Conservation (phyloP, 2,888 invertebrate genomes). For the Allygus modestus region DNA sequence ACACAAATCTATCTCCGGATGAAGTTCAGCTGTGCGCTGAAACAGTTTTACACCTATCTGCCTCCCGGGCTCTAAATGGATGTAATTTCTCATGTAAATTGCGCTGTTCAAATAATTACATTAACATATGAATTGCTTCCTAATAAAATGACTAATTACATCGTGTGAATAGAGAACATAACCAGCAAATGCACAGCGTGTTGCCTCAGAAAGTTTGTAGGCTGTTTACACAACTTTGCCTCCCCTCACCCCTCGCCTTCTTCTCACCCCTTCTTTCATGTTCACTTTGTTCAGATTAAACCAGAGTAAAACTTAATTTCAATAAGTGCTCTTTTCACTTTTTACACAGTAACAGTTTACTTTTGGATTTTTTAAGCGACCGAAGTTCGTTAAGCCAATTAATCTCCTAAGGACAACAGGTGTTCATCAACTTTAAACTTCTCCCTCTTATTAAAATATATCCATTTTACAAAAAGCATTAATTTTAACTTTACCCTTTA, state of each 20-base stretch:
- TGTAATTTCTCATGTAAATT: slow-evolving; percentile 36
- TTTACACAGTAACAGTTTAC: slow-evolving; percentile 53
- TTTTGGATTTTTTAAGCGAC: slow-evolving; percentile 54
- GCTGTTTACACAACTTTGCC: slow-evolving; percentile 6
- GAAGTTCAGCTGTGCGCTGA: too few relatives aligned
- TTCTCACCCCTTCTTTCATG: slow-evolving; percentile 56
- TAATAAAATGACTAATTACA: slow-evolving; percentile 49
- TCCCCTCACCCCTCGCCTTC: neutral
- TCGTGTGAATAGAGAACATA: slow-evolving; percentile 45
- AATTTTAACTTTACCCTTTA: neutral
- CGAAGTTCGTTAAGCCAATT: slow-evolving; percentile 59
- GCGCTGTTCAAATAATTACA: slow-evolving; percentile 35
- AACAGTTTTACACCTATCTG: too few relatives aligned
- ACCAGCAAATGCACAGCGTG: slow-evolving; percentile 44
- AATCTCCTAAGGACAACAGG: slow-evolving; percentile 60
- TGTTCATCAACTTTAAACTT: slow-evolving; percentile 55
- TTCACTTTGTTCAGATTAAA: slow-evolving; percentile 62
- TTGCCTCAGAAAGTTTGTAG: slow-evolving; percentile 55
- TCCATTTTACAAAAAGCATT: neutral
- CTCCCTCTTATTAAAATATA: slow-evolving; percentile 59
- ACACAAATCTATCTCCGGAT: too few relatives aligned
- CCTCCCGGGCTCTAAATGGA: too few relatives aligned
- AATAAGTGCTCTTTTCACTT: slow-evolving; percentile 61
- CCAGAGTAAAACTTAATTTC: slow-evolving; percentile 61
- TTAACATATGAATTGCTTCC: slow-evolving; percentile 35